A percentile compares a stretch with the other conserved stretches of the same genome.
Conservation (phyloP, 2,797 vertebrate species). For the Liparis tanakae region DNA sequence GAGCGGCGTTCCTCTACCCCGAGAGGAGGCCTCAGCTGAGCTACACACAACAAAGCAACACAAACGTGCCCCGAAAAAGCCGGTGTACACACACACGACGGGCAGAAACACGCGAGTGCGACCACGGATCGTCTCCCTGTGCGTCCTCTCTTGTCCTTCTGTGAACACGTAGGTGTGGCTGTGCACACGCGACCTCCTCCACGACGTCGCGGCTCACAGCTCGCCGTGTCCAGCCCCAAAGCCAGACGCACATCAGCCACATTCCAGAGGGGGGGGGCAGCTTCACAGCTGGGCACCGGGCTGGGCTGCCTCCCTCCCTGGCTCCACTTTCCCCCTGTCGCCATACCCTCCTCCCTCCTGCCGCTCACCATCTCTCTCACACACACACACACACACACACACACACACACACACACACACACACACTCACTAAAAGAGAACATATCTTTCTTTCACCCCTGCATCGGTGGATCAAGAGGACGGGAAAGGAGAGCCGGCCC, state of each 20-base stretch:
- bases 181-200: constrained; percentile 27
- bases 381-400: constrained; percentile 8
- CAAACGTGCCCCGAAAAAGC: constrained; percentile 37
- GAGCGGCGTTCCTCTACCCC: constrained; percentile 52
- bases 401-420: constrained; percentile 16
- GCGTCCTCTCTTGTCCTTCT: constrained; percentile 21
- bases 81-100: constrained; percentile 13
- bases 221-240: constrained; percentile 60
- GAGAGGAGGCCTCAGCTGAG: constrained; percentile 52
- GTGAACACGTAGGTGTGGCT: constrained; percentile 35
- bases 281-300: constrained; percentile 73
- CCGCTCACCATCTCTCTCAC: constrained; percentile 6
- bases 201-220: constrained; percentile 68
- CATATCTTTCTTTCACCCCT: constrained; percentile 26
- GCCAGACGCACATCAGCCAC: constrained; percentile 67
- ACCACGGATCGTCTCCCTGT: constrained; percentile 18
- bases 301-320: constrained; percentile 44
- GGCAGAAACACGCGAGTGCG: constrained; percentile 14
- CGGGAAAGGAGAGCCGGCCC: constrained; percentile 25
- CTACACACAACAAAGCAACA: constrained; percentile 27
- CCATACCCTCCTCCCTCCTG: neutral
- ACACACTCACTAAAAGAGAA: constrained; percentile 25
- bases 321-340: constrained; percentile 34
- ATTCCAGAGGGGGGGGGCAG: constrained; percentile 73
- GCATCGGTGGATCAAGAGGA: constrained; percentile 6